Percentiles rank a stretch among this genome's conserved stretches.
Conservation (phyloP, 2,888 invertebrate genomes). For the Drosophila helvetica region DNA sequence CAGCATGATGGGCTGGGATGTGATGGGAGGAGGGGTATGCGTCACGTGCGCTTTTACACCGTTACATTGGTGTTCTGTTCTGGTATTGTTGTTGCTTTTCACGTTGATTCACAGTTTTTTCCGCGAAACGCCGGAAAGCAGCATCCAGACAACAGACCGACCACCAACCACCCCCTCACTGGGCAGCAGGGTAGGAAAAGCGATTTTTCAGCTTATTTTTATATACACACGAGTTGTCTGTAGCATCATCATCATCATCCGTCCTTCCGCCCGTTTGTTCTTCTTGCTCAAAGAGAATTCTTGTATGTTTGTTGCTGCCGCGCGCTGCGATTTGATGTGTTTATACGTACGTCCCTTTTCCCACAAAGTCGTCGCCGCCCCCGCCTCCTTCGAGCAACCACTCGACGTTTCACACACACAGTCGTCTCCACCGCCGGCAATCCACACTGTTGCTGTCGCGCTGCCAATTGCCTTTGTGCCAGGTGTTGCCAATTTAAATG, state of each 20-base stretch:
- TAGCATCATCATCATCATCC: conserved; percentile 43
- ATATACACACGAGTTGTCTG: conserved; percentile 43
- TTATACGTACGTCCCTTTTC: conserved; percentile 60
- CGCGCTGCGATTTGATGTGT: conserved; percentile 71
- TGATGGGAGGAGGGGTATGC: conserved; percentile 43
- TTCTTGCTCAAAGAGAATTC: conserved; percentile 64
- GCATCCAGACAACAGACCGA: conserved; percentile 42
- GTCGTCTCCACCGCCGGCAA: not conserved
- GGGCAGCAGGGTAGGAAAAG: conserved; percentile 71
- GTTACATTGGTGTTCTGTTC: conserved; percentile 22
- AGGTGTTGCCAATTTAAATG: conserved; percentile 76
- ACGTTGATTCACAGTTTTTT: conserved; percentile 75
- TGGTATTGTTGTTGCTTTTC: conserved; percentile 52
- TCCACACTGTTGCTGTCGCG: conserved; percentile 28
- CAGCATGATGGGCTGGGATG: not conserved
- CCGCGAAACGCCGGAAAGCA: conserved; percentile 66
- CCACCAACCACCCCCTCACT: conserved; percentile 41
- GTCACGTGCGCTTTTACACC: conserved; percentile 69
- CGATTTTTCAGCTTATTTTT: conserved; percentile 74
- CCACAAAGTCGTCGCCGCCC: not conserved
- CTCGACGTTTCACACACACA: not conserved
- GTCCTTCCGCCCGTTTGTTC: conserved; percentile 33
- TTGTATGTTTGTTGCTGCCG: conserved; percentile 52
- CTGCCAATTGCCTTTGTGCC: conserved; percentile 58
- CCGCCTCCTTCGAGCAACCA: not conserved